Base-by-base conservation (phyloP, 2,888 invertebrate genomes). In the Tenthredo scrophulariae region DNA sequence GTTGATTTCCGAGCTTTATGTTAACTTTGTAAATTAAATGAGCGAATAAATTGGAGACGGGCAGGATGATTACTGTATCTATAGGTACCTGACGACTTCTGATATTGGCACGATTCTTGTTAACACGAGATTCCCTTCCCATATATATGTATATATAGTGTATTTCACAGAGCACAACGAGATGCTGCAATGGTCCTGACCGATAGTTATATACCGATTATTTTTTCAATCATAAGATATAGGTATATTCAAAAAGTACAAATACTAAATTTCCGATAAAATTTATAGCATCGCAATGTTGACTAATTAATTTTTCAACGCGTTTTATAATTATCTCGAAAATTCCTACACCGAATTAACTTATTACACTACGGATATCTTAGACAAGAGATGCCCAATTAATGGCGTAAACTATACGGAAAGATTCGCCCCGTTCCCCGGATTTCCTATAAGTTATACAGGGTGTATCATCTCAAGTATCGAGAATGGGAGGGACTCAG, bases 81-180 rank as follows among this genome's bases (percentile, higher is more conserved):
- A 74, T 4, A 43, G n/a, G 6, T 43, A 74, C 10, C 1, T 13
- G 43, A 43, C 40, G 22, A 77, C 29, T 77, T 77, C 54, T 77
- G 54, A 54, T 37, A 77, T 77, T 77, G 77, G 33, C 46, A 77
- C 77, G 77, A 77, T 77, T 77, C 77, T 77, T 77, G 54, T 77
- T 58, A 72, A 22, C 65, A 18, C 46, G 5, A 82, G 82, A 65
- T 65, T 67, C 50, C 37, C 62, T 84, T 29, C 22, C 10, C 37
- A 15, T n/a, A 50, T 33, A 70, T 84, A 33, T 33, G 33, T 33
- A 33, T 33, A n/a, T n/a, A n/a, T n/a, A n/a, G n/a, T n/a, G n/a
- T n/a, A n/a, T n/a, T 40, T 18, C 54, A 74, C 54, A 74, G 80
- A 29, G 33, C 67, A 4, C 67, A 33, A 33, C 67, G 18, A 67